These are phyloP conservation scores for Sciaenops ocellatus DNA, from an alignment of 2,797 vertebrate species.

Conservation along the genomic window DNA sequence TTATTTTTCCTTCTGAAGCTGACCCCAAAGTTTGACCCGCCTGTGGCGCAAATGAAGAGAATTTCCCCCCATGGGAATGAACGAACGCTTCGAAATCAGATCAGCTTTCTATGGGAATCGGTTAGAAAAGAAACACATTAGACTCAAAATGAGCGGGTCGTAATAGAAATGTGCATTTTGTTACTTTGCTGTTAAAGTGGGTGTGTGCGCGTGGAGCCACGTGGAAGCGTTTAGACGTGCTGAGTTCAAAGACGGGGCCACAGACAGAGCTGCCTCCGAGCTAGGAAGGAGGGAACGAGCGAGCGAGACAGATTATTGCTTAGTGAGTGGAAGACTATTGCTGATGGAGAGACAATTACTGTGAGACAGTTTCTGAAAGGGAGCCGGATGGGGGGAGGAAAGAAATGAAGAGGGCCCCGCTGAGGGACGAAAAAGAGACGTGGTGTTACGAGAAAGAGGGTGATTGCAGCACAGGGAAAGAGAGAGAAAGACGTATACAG, in stretches of 20 bases:
- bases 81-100: no score
- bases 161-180: slow-evolving; percentile 5
- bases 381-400: slow-evolving; percentile 26
- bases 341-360: slow-evolving; percentile 47
- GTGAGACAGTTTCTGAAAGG: slow-evolving; percentile 26
- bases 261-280: slow-evolving; percentile 54
- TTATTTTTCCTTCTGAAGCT: slow-evolving; percentile 3
- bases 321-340: slow-evolving; percentile 21
- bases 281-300: slow-evolving; percentile 34
- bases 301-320: slow-evolving; percentile 30
- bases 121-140: no score
- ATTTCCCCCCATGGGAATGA: background rate
- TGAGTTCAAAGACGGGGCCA: slow-evolving; percentile 63
- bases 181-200: slow-evolving; percentile 22
- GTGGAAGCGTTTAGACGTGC: slow-evolving; percentile 61
- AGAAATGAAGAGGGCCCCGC: slow-evolving; percentile 37
- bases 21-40: slow-evolving; percentile 29
- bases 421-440: slow-evolving; percentile 35
- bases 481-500: slow-evolving; percentile 24
- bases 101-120: background rate
- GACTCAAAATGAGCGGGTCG: background rate
- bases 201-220: slow-evolving; percentile 53
- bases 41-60: slow-evolving; percentile 6
- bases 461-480: background rate
- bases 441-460: slow-evolving; percentile 16